A percentile compares a stretch with the other conserved stretches of the same genome.
These are phyloP conservation scores for Adelosebastes latens DNA, from an alignment of 2,797 vertebrate genomes.

Conservation along the genomic window DNA sequence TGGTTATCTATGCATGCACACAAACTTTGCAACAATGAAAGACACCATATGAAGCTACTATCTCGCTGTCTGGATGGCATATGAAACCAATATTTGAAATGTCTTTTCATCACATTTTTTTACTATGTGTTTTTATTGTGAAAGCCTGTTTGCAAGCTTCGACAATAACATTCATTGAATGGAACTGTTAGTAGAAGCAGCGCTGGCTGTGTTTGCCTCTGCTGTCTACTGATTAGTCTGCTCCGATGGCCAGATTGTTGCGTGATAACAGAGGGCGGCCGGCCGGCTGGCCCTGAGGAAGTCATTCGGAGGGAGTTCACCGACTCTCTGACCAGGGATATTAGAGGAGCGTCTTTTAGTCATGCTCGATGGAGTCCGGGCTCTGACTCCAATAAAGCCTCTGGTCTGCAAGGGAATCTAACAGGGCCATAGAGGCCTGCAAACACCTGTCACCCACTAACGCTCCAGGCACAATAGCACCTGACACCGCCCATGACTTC, in stretches of 20 bases:
- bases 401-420: slow-evolving; percentile 47
- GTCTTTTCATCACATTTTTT: slow-evolving; percentile 11
- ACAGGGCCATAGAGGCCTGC: slow-evolving; percentile 50
- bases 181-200: slow-evolving; percentile 18
- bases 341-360: slow-evolving; percentile 69
- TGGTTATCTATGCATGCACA: neutral
- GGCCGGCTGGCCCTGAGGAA: slow-evolving; percentile 60
- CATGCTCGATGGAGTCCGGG: slow-evolving; percentile 57
- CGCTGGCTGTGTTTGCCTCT: slow-evolving; percentile 50
- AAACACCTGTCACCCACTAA: slow-evolving; percentile 63
- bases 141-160: slow-evolving; percentile 4
- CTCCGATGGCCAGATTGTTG: slow-evolving; percentile 64
- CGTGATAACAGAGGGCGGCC: slow-evolving; percentile 49
- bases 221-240: slow-evolving; percentile 63
- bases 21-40: neutral
- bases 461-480: slow-evolving; percentile 59
- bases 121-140: slow-evolving; percentile 31
- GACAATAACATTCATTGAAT: slow-evolving; percentile 11
- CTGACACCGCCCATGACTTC: slow-evolving; percentile 53
- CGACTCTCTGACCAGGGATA: slow-evolving; percentile 64
- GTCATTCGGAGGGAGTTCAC: slow-evolving; percentile 64
- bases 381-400: slow-evolving; percentile 48
- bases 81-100: neutral
- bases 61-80: neutral
- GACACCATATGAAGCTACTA: neutral